phyloP scores from a whole-genome alignment of 2,113 vertebrate genomes.

The Rhinolophus sinicus region DNA sequence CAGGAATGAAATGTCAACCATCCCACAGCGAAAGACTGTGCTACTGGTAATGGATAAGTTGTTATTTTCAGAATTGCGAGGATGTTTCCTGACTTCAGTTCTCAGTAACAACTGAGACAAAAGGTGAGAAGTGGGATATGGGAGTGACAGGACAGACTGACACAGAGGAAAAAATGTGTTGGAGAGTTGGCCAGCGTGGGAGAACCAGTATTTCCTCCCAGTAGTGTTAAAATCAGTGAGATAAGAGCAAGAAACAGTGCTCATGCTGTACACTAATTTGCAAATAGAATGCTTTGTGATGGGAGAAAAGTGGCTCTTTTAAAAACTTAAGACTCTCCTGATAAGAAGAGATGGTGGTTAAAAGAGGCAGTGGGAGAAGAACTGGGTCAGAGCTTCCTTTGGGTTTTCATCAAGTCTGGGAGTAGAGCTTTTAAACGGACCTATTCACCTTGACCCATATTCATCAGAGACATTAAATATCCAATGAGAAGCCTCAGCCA shows the following conservation, averaged over 20 bases:
- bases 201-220: constrained; percentile 32
- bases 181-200: background rate
- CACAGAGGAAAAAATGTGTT: constrained; percentile 14
- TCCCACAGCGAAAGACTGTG: background rate
- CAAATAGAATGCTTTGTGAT: background rate
- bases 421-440: constrained; percentile 6
- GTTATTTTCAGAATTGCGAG: constrained; percentile 57
- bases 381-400: constrained; percentile 30
- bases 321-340: background rate
- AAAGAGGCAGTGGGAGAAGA: constrained; percentile 11
- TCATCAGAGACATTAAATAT: constrained; percentile 32
- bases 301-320: constrained; percentile 7
- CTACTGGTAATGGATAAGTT: background rate
- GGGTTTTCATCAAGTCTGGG: background rate
- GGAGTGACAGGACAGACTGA: constrained; percentile 25
- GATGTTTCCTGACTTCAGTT: constrained; percentile 59
- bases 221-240: constrained; percentile 22
- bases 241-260: constrained; percentile 4
- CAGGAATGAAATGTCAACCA: constrained; percentile 21
- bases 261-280: background rate
- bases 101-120: constrained; percentile 53
- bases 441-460: constrained; percentile 42
- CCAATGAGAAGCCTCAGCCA: background rate
- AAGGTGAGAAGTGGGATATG: constrained; percentile 34
- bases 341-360: background rate